A percentile compares a stretch with the other conserved stretches of the same genome.
Conservation (phyloP, 2,113 vertebrate species). For the Nothoprocta perdicaria region DNA sequence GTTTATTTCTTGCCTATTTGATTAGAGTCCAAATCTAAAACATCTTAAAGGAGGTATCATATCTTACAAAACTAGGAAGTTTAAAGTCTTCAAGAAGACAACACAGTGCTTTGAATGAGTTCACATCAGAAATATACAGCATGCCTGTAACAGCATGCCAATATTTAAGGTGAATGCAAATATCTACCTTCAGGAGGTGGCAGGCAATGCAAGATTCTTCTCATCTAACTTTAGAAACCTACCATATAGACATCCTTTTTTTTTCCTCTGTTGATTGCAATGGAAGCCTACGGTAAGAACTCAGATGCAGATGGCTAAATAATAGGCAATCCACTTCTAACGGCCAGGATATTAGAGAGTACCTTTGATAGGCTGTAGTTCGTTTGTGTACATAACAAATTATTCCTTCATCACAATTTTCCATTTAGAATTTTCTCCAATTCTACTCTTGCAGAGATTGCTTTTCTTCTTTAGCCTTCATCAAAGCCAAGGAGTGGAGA, state of each 20-base stretch:
- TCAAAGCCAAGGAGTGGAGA: neutral
- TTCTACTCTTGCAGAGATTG: neutral
- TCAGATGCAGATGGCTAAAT: neutral
- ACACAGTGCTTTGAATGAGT: accelerated
- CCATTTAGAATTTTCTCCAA: neutral
- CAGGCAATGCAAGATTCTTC: neutral
- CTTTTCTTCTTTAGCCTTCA: neutral
- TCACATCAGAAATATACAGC: accelerated
- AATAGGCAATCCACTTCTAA: neutral
- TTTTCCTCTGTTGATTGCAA: neutral
- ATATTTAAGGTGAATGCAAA: neutral
- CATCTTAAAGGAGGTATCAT: neutral
- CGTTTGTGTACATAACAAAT: neutral
- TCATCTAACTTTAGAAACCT: neutral
- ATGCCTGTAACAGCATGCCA: neutral
- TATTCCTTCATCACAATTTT: neutral
- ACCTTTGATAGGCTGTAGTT: neutral
- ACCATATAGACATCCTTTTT: neutral
- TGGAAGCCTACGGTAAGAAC: neutral
- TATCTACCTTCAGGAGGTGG: neutral
- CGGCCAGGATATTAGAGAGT: neutral
- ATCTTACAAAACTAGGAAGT: neutral
- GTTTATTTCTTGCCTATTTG: neutral
- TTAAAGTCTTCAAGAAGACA: neutral
- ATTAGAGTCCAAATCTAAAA: neutral